Evolutionary conservation across 2,888 invertebrate genomes (phyloP), one percentile per base, ranked within the genome.

Genomic region (Luffia ferchaultella): DNA sequence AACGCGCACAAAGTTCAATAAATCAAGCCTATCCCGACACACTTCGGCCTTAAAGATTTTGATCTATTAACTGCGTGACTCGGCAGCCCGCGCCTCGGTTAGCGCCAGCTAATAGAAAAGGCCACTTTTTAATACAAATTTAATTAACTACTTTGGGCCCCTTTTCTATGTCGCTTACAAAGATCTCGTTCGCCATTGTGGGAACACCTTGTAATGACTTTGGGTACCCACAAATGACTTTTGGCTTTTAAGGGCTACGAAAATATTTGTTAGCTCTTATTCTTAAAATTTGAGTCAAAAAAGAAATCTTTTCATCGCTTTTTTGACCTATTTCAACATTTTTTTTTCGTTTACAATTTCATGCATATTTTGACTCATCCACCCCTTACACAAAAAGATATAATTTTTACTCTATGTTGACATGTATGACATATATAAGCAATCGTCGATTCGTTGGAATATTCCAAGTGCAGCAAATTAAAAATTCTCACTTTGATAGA

Each of bases 61-160:
- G 75, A 80, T 82, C 83, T 82, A 83, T 83, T 82, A 78, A 66
- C 63, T 65, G 59, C 63, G 68, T 83, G 83, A 83, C 78, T 58
- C 48, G 57, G 74, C 82, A 67, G 46, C 69, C 66, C 61, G 55
- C 52, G 53, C 54, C 57, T 55, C 61, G 62, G 69, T 72, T 72
- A 77, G 76, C 80, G 77, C 78, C 77, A 70, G 65, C 63, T 67
- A 65, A 72, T 67, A 75, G 70, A 76, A 74, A 75, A 67, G 70
- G 60, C 69, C 63, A 73, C 76, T 76, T 76, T 64, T 73, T 77
- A 76, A 77, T 78, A 82, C 76, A 79, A 82, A 82, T 83, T 83
- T 78, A 82, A 82, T 83, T 79, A 82, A 78, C 77, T 70, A 67
- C 64, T 70, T 67, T 68, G 70, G 62, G 62, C 60, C 67, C 73